Evolutionary conservation across 2,113 vertebrate genomes (phyloP), one percentile per base, ranked within the genome.

Genomic region (Pangasianodon hypophthalmus): DNA sequence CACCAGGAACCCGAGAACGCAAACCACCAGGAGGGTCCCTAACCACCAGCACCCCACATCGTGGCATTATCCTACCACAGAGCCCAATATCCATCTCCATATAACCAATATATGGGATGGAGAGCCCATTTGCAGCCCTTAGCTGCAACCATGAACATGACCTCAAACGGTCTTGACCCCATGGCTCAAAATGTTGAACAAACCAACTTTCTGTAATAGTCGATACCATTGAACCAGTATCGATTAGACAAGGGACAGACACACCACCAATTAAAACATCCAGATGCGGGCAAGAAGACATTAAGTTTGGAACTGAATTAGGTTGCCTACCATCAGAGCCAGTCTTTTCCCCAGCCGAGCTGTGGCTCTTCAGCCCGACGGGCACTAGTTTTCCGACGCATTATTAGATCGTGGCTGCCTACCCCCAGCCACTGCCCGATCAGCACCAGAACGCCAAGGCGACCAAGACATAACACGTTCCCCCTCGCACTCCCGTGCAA

Each of bases 191-290:
- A 13, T 85, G 19, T 6, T 79, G 29, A 1, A 26, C 4, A 41
- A 88, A 93, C 10, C 83, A 91, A 6, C 87, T 69, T 16, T 93
- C 89, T 0, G 88, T 88, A 19, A 93, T 8, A 0, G 89, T 92
- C 0, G 92, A 89, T 18, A 93, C 93, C 91, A 93, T 91, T 0
- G 91, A 93, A 0, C 92, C 89, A 2, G 58, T 90, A 4, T 92
- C 90, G 2, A 93, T 13, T 16, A 54, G 14, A 14, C 10, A 54
- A 2, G 52, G 11, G 10, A 26, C 60, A 6, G 5, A 7, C 21
- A 62, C 60, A 62, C 24, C 5, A 26, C 7, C n/a, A n/a, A 62
- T 6, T 13, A 88, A 62, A 44, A 91, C 79, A 85, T 79, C 29
- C 1, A 92, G 0, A 4, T 90, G 58, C 2, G 75, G 89, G 21